These are phyloP conservation scores for Lacanobia oleracea DNA, from an alignment of 2,888 invertebrate species.

Conservation along the genomic window DNA sequence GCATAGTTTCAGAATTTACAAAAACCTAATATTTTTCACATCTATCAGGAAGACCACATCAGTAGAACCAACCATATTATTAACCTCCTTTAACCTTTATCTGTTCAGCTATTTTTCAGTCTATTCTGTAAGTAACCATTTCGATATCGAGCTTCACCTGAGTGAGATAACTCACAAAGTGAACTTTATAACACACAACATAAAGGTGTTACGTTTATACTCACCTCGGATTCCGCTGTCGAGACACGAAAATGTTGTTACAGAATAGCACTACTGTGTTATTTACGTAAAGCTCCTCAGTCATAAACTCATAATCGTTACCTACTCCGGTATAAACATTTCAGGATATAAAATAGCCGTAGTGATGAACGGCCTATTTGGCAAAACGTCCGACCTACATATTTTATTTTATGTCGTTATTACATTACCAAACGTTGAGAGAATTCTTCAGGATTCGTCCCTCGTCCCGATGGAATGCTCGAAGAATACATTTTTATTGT, in stretches of 20 bases:
- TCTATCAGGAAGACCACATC: background rate
- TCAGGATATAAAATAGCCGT: conserved; percentile 28
- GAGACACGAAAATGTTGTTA: no score
- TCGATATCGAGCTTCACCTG: no score
- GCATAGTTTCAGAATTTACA: background rate
- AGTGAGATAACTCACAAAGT: no score
- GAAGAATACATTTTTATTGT: conserved; percentile 71
- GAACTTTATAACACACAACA: no score
- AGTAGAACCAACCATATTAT: no score
- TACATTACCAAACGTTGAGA: conserved; percentile 58
- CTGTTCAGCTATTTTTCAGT: no score
- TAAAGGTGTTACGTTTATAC: no score
- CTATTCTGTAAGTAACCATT: no score
- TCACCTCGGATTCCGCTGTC: no score
- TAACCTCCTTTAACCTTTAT: no score
- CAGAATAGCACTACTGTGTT: no score
- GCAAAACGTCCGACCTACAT: conserved; percentile 70
- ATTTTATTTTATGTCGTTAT: conserved; percentile 63
- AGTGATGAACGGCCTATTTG: conserved; percentile 64
- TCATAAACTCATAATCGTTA: conserved; percentile 1
- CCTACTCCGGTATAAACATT: conserved; percentile 14
- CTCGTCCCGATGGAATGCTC: conserved; percentile 73
- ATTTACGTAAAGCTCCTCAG: background rate
- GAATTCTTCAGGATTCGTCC: conserved; percentile 71
- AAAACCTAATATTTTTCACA: background rate